Base-by-base conservation (phyloP, 2,797 vertebrate genomes). In the Sitta carolinensis region DNA sequence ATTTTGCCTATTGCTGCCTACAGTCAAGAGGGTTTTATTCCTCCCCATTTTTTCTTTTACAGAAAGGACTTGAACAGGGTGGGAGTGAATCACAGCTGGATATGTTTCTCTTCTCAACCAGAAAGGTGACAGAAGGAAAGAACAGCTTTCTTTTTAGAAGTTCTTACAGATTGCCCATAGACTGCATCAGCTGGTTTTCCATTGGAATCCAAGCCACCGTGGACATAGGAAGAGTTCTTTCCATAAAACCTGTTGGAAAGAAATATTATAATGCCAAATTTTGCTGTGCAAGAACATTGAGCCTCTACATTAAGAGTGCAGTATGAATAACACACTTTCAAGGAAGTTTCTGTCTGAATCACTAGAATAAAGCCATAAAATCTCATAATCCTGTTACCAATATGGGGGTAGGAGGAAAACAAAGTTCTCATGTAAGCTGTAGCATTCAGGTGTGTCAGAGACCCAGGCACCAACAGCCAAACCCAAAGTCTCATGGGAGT, bases 171-270 rank as follows among this genome's bases (percentile, higher is more conserved):
- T 72, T 99, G 99, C 74, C 99, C 99, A 17, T 99, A 99, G 69
- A 99, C 99, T 0, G 99, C 99, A 19, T 99, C 99, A 11, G 97
- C 98, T 36, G 99, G 99, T 97, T 99, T 99, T 93, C 99, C 99
- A 74, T 98, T 99, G 90, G 97, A 98, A 98, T 99, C 99, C 98
- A 99, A 94, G 54, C 99, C 99, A 43, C 99, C 99, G 8, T 99
- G 99, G 40, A 99, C 99, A 51, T 99, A 99, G 36, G 99, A 99
- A 9, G 99, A 99, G 97, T 99, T 99, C 97, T 99, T 99, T 36
- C 99, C 99, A 95, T 99, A 99, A 97, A 99, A 99, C 98, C 99
- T 99, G 93, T 92, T 70, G 45, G 67, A 95, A 67, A 93, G 26
- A 42, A 82, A 34, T 30, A 82, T 50, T 83, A 84, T 63, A 84